These are phyloP conservation scores for Nymphicus hollandicus DNA, from an alignment of 2,113 vertebrate species.

Conservation along the genomic window DNA sequence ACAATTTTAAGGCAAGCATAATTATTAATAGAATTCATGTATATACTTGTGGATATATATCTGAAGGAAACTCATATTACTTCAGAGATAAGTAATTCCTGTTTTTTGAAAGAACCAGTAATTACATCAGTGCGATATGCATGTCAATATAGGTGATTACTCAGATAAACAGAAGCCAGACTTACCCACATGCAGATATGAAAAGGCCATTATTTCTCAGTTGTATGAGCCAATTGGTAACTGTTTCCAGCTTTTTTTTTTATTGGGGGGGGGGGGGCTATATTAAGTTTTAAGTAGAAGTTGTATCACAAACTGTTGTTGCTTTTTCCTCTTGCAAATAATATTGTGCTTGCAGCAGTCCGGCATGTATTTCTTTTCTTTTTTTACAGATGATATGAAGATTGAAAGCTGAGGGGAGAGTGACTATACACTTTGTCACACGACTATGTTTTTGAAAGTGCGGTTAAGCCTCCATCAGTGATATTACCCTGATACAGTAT, in stretches of 20 bases:
- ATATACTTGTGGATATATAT: not conserved
- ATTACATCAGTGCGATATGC: not conserved
- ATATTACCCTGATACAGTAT: not conserved
- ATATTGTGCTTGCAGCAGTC: not conserved
- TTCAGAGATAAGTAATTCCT: not conserved
- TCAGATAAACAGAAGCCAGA: not conserved
- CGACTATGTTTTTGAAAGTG: not conserved
- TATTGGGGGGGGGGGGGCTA: not conserved
- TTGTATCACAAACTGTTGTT: not conserved
- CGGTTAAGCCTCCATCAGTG: not conserved
- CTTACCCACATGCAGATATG: not conserved
- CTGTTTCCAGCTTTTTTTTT: not conserved
- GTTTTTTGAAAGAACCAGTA: not conserved
- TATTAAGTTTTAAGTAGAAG: not conserved
- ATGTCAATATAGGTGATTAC: not conserved
- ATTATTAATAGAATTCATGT: not conserved
- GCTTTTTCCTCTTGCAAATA: not conserved
- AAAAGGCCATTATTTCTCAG: not conserved
- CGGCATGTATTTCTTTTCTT: not conserved
- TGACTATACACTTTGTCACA: not conserved
- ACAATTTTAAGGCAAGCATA: not conserved
- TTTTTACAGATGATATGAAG: slow-evolving; percentile 46
- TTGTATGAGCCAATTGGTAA: not conserved
- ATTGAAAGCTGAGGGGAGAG: not conserved
- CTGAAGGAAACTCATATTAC: not conserved